Percentiles rank a stretch among this genome's conserved stretches.
These are phyloP conservation scores for Nannobrachium achirus DNA, from an alignment of 2,113 vertebrate species.

Conservation along the genomic window DNA sequence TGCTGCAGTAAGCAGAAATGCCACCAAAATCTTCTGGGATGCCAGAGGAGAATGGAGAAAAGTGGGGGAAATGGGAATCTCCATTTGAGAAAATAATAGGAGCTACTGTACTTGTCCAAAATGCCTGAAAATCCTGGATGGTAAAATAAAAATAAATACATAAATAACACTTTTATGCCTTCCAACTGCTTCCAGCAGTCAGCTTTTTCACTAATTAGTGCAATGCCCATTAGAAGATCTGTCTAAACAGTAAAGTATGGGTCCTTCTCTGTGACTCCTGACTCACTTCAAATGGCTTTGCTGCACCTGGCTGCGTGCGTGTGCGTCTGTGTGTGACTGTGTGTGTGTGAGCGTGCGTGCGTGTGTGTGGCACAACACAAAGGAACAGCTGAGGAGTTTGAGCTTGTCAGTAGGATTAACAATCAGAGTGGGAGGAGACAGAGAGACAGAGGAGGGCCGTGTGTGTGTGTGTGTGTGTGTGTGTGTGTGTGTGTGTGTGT, in stretches of 20 bases:
- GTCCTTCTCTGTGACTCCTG: neutral
- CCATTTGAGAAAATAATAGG: no score
- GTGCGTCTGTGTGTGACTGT: constrained; percentile 4
- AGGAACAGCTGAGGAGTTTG: constrained; percentile 48
- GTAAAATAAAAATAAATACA: no score
- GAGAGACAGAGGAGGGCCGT: neutral
- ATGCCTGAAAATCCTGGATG: no score
- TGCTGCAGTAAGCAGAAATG: no score
- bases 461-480: neutral
- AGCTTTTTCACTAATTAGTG: no score
- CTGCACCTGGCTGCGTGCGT: neutral
- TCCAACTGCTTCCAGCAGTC: no score
- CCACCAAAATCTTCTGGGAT: no score
- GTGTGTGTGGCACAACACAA: constrained; percentile 34
- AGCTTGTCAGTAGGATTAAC: constrained; percentile 37
- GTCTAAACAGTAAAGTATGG: neutral
- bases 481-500: constrained; percentile 13
- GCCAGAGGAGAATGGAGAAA: no score
- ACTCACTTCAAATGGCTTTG: neutral
- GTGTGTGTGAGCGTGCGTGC: constrained; percentile 4
- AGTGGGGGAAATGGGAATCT: no score
- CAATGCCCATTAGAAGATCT: no score
- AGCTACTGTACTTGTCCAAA: no score
- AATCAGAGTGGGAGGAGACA: constrained; percentile 12
- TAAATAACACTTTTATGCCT: no score